Evolutionary conservation across 2,113 vertebrate species (phyloP).

Genomic region (Dasypus novemcinctus): DNA sequence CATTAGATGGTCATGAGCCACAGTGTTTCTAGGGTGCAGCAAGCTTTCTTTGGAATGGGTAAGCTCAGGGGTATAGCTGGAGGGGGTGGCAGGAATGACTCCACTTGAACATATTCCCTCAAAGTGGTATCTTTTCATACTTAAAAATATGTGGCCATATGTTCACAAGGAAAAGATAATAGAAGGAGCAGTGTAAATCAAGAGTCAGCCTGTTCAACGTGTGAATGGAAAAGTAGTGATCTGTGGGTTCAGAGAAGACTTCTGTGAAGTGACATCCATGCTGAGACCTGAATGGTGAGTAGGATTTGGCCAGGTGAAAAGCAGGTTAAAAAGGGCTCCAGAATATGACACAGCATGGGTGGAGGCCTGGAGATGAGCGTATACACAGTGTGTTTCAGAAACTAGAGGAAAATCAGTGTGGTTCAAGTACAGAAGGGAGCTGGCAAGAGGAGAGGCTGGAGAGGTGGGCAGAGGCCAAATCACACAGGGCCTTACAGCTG

Average conservation of each 20-base stretch:
- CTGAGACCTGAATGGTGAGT: neutral
- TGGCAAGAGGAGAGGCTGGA: neutral
- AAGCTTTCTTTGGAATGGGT: neutral
- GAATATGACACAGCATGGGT: neutral
- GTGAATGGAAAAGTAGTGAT: neutral
- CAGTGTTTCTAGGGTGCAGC: neutral
- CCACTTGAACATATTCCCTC: neutral
- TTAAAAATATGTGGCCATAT: neutral
- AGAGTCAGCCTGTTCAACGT: neutral
- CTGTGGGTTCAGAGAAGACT: neutral
- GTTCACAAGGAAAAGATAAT: neutral
- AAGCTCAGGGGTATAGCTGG: neutral
- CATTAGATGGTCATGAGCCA: neutral
- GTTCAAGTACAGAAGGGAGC: neutral
- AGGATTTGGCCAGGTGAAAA: neutral
- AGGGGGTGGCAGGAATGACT: neutral
- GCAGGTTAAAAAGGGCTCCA: neutral
- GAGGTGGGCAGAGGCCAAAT: neutral
- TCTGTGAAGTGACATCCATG: neutral
- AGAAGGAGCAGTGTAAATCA: neutral
- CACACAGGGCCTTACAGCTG: neutral
- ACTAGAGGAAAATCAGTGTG: neutral
- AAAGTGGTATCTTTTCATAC: neutral
- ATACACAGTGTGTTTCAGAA: neutral
- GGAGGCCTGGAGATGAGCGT: neutral